Evolutionary conservation across 2,888 invertebrate species (phyloP).

Genomic region (Tiphia femorata): DNA sequence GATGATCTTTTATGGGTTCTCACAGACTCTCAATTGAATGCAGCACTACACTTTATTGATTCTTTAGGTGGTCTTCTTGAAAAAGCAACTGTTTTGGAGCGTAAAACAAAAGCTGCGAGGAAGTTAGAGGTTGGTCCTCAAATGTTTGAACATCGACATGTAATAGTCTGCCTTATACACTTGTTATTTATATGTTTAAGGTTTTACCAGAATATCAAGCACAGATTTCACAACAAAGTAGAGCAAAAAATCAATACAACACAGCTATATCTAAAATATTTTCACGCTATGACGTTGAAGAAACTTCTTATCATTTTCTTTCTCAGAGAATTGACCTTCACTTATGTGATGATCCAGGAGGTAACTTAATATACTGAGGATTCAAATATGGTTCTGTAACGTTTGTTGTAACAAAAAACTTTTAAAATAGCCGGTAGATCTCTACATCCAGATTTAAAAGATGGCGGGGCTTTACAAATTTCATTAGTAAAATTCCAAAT

Average conservation of each 20-base stretch:
- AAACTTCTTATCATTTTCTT: constrained; percentile 97
- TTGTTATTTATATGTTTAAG: constrained; percentile 54
- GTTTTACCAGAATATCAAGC: constrained; percentile 82
- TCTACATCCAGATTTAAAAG: constrained; percentile 84
- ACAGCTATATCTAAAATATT: constrained; percentile 77
- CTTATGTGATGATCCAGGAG: constrained; percentile 94
- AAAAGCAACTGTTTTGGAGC: constrained; percentile 82
- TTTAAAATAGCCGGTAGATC: constrained; percentile 80
- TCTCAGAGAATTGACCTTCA: constrained; percentile 95
- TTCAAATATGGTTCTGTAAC: constrained; percentile 4
- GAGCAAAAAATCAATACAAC: constrained; percentile 65
- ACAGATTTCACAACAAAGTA: constrained; percentile 75
- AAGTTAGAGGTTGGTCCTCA: constrained; percentile 78
- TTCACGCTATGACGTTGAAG: constrained; percentile 91
- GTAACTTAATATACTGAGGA: constrained; percentile 68
- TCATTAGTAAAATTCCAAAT: constrained; percentile 88
- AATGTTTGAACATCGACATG: constrained; percentile 1
- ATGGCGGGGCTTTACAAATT: constrained; percentile 94
- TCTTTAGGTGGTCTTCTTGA: constrained; percentile 87
- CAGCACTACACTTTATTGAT: constrained; percentile 90
- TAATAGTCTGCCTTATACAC: not conserved
- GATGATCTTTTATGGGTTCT: constrained; percentile 98
- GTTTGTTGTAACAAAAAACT: constrained; percentile 12
- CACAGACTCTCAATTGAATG: constrained; percentile 95
- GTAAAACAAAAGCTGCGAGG: constrained; percentile 85